phyloP scores from a whole-genome alignment of 1,140 invertebrate genomes.

The Cepaea nemoralis region DNA sequence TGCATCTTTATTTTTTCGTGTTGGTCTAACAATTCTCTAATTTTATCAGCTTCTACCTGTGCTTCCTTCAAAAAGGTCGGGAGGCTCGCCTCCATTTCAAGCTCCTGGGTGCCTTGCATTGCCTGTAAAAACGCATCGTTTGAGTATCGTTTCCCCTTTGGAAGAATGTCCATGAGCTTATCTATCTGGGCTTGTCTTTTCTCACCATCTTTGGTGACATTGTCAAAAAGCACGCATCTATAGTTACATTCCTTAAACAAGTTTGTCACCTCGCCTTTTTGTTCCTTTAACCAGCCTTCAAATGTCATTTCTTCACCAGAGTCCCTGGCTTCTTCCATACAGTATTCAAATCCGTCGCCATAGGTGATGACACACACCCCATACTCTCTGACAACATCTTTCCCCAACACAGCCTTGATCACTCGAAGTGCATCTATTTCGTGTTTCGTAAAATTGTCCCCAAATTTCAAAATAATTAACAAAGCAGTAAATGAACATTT shows the following conservation, averaged over 20 bases:
- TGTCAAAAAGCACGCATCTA: not conserved
- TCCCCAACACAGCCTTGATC: not conserved
- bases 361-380: constrained; percentile 4
- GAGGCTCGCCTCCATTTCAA: not conserved
- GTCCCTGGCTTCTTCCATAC: not conserved
- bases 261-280: not conserved
- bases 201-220: not conserved
- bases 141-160: not conserved
- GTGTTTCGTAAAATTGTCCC: not conserved
- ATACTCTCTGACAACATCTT: not conserved
- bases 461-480: constrained; percentile 21
- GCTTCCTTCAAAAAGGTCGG: not conserved
- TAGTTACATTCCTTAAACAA: not conserved
- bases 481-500: not conserved
- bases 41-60: not conserved
- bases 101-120: not conserved
- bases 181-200: not conserved
- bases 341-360: constrained; percentile 1
- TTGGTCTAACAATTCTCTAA: not conserved
- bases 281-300: not conserved
- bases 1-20: not conserved
- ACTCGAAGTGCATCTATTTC: not conserved
- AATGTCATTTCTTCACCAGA: not conserved
- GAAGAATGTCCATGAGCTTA: not conserved
- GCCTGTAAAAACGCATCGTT: not conserved